These are phyloP conservation scores for Lethenteron reissneri DNA, from an alignment of 2,113 vertebrate species.

Conservation along the genomic window DNA sequence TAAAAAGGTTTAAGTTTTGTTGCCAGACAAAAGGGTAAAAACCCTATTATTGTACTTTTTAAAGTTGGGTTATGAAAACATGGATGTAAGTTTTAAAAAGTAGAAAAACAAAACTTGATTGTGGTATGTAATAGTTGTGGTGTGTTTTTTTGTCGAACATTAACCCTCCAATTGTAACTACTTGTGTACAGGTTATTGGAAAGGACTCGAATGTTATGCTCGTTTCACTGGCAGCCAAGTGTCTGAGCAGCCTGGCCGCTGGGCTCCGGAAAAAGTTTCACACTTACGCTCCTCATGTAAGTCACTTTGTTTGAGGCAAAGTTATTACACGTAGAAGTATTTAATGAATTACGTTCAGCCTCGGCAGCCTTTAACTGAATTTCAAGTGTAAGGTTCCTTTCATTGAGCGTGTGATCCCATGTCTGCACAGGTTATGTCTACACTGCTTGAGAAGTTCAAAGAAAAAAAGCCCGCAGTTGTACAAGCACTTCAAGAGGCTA, in stretches of 20 bases:
- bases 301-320: conserved; percentile 15
- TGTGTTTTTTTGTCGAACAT: too few species aligned
- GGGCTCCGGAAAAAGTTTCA: conserved; percentile 96
- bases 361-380: neutral
- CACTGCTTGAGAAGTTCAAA: conserved; percentile 91
- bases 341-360: neutral
- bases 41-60: too few species aligned
- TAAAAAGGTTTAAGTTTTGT: too few species aligned
- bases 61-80: too few species aligned
- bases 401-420: neutral
- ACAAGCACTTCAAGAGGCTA: conserved; percentile 76
- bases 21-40: too few species aligned
- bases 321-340: too few species aligned
- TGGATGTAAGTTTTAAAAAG: too few species aligned
- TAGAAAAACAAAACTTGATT: too few species aligned
- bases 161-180: too few species aligned
- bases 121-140: too few species aligned
- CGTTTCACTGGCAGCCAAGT: conserved; percentile 80
- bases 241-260: conserved; percentile 51
- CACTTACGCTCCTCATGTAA: conserved; percentile 67
- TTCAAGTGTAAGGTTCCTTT: conserved; percentile 9
- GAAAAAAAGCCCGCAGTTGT: conserved; percentile 95
- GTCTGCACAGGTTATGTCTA: conserved; percentile 57
- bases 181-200: conserved; percentile 49
- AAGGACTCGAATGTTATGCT: conserved; percentile 96